Conservation (phyloP, 2,113 vertebrate genomes). For the Megaptera novaeangliae region DNA sequence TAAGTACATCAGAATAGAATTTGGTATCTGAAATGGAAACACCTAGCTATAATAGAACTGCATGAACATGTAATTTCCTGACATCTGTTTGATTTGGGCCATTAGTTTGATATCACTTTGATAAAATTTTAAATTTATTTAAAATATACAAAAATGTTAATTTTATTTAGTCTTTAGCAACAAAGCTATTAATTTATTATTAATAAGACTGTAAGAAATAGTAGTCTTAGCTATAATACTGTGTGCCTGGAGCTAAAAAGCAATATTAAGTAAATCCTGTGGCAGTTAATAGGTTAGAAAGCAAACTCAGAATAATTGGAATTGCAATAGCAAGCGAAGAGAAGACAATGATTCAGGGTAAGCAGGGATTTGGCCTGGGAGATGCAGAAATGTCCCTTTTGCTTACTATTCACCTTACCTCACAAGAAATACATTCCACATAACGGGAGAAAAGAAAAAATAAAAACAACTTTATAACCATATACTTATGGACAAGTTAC, state of each 20-base stretch:
- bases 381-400: slow-evolving; percentile 78
- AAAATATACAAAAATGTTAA: slow-evolving; percentile 11
- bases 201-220: slow-evolving; percentile 60
- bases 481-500: slow-evolving; percentile 77
- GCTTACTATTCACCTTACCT: slow-evolving; percentile 91
- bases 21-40: neutral
- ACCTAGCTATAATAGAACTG: neutral
- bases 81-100: neutral
- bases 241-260: slow-evolving; percentile 71
- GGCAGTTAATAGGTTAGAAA: slow-evolving; percentile 73
- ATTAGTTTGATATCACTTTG: slow-evolving; percentile 18
- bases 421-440: slow-evolving; percentile 94
- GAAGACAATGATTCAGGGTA: slow-evolving; percentile 73
- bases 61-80: slow-evolving; percentile 32
- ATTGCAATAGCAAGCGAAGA: slow-evolving; percentile 75
- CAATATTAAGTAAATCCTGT: slow-evolving; percentile 60
- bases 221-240: neutral
- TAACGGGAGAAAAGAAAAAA: slow-evolving; percentile 90
- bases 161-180: slow-evolving; percentile 34
- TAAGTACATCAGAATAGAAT: slow-evolving; percentile 6
- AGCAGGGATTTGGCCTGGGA: slow-evolving; percentile 71
- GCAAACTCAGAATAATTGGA: slow-evolving; percentile 73
- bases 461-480: slow-evolving; percentile 84
- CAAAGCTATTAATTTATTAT: slow-evolving; percentile 71
- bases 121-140: slow-evolving; percentile 24